These are phyloP conservation scores for Mongoloraphidia duomilia DNA, from an alignment of 2,888 invertebrate species.

Conservation along the genomic window DNA sequence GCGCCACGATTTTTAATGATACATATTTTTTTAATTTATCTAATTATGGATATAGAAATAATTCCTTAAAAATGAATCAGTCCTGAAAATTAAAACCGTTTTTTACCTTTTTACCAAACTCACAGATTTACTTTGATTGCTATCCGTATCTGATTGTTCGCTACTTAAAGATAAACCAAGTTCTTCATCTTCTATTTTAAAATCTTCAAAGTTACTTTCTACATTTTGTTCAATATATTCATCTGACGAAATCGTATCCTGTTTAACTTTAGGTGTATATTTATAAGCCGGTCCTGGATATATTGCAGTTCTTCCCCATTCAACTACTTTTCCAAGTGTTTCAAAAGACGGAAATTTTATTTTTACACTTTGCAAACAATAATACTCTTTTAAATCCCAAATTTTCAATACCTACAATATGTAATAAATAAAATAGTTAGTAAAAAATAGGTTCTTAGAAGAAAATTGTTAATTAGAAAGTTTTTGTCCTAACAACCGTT, in stretches of 20 bases:
- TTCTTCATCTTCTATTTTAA: conserved; percentile 20
- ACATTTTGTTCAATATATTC: conserved; percentile 29
- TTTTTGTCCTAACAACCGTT: too few relatives aligned
- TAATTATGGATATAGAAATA: too few relatives aligned
- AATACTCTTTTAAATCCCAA: conserved; percentile 43
- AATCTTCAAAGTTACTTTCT: conserved; percentile 15
- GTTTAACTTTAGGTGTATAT: background rate
- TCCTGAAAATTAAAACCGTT: too few relatives aligned
- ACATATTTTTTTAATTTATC: too few relatives aligned
- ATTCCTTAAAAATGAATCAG: too few relatives aligned
- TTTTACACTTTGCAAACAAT: conserved; percentile 38
- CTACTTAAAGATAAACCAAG: conserved; percentile 16
- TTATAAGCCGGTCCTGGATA: conserved; percentile 36
- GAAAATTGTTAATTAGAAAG: conserved; percentile 3
- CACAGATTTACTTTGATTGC: too few relatives aligned
- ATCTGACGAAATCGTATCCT: conserved; percentile 10
- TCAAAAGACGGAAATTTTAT: conserved; percentile 41
- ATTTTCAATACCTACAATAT: conserved; percentile 36
- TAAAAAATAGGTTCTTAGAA: background rate
- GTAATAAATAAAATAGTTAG: conserved; percentile 1
- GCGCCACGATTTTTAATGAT: too few relatives aligned
- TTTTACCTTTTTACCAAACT: too few relatives aligned
- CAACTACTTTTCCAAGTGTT: conserved; percentile 39
- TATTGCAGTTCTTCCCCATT: conserved; percentile 40
- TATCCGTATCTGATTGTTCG: too few relatives aligned